These are phyloP conservation scores for Lasioglossum oenotherae DNA, from an alignment of 2,888 invertebrate genomes.

Conservation along the genomic window DNA sequence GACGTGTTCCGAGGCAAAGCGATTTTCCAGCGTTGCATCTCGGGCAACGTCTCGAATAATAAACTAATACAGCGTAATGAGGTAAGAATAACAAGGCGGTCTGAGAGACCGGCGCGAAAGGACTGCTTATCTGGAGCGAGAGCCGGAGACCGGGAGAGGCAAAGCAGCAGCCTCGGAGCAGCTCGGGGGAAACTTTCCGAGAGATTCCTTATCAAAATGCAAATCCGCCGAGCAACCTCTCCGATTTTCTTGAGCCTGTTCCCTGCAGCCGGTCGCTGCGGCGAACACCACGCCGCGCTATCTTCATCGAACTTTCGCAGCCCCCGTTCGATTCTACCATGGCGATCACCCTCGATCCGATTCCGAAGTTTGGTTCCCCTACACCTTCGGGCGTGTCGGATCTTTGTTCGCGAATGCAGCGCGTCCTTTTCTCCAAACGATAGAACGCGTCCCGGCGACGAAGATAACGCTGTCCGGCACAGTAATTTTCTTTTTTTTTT, in stretches of 20 bases:
- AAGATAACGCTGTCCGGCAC: neutral
- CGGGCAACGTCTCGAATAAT: constrained; percentile 73
- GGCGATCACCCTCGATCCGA: constrained; percentile 18
- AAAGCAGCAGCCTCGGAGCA: constrained; percentile 37
- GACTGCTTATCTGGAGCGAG: constrained; percentile 50
- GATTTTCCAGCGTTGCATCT: constrained; percentile 34
- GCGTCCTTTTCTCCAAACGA: neutral
- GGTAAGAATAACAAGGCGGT: constrained; percentile 80
- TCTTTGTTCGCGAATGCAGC: neutral
- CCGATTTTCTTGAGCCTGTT: constrained; percentile 60
- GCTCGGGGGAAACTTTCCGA: constrained; percentile 77
- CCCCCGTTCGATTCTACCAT: constrained; percentile 8
- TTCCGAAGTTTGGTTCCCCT: constrained; percentile 16
- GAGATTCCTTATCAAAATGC: constrained; percentile 84
- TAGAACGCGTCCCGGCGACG: neutral
- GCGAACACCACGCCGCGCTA: constrained; percentile 9
- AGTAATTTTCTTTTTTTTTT: neutral
- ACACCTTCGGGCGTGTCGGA: neutral
- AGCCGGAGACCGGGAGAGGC: constrained; percentile 29
- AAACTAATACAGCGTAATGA: constrained; percentile 83
- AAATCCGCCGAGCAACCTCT: constrained; percentile 80
- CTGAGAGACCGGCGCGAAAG: constrained; percentile 35
- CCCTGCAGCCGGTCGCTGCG: constrained; percentile 24
- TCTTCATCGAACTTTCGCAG: constrained; percentile 18
- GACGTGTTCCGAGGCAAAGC: constrained; percentile 42